Evolutionary conservation across 2,113 vertebrate species (phyloP).

Genomic region (Nesospiza acunhae): DNA sequence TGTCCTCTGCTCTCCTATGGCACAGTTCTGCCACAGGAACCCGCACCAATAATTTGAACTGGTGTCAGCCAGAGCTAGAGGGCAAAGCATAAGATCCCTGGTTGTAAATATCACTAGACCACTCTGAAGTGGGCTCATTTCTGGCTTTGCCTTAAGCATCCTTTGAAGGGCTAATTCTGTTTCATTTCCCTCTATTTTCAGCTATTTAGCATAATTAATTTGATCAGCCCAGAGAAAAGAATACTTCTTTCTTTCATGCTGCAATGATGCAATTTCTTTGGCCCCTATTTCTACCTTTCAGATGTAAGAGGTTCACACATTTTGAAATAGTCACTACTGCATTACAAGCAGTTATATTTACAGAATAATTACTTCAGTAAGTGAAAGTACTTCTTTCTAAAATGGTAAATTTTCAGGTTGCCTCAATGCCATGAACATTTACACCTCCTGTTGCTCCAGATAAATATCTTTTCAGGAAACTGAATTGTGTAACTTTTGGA

Average conservation of each 20-base stretch:
- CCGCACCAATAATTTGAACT: neutral
- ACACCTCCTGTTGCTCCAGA: neutral
- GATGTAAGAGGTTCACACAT: neutral
- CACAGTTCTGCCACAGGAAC: neutral
- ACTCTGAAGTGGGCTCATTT: conserved; percentile 46
- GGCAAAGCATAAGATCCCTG: neutral
- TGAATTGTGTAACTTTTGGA: neutral
- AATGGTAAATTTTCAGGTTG: neutral
- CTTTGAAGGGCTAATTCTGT: conserved; percentile 67
- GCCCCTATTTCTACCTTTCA: neutral
- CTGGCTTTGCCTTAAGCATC: conserved; percentile 59
- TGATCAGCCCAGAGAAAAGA: conserved; percentile 71
- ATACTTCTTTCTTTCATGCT: conserved; percentile 40
- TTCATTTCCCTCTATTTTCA: conserved; percentile 61
- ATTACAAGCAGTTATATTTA: neutral
- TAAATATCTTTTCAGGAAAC: neutral
- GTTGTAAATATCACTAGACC: conserved; percentile 64
- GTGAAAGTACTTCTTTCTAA: neutral
- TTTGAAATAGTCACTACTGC: neutral
- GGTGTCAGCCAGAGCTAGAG: conserved; percentile 13
- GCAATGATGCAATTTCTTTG: conserved; percentile 70
- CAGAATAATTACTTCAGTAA: neutral
- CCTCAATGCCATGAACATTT: neutral
- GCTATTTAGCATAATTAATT: conserved; percentile 87
- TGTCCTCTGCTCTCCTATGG: neutral